Base-by-base conservation (phyloP, 1,140 invertebrate species). In the Drosophila paulistorum region DNA sequence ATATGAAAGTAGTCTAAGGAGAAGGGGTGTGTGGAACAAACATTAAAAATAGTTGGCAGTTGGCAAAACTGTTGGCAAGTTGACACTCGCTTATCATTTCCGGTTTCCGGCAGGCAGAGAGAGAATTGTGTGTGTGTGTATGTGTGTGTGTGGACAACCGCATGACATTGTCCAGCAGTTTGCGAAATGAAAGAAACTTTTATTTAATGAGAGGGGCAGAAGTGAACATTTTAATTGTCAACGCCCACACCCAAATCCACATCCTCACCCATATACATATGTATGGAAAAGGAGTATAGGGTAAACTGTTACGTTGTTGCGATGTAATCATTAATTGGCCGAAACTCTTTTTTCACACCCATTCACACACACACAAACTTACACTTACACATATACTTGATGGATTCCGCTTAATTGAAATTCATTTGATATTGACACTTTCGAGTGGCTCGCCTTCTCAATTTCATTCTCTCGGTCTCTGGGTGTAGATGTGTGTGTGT, bases 401-500 rank as follows among this genome's bases (percentile, higher is more conserved):
- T 74, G 79, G 77, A 81, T 82, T 82, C 68, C 74, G 65, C 80
- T 82, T 82, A 82, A 83, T 83, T 83, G 80, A 76, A 79, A 79
- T 83, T 79, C 80, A 83, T 83, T 83, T 84, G 81, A 83, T 84
- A 83, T 83, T 83, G 81, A 84, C 81, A 83, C 81, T 83, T 79
- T 77, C 72, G 66, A 83, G 81, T 73, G 65, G 63, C 42, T 55
- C 41, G 37, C 14, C 30, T 51, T 51, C 17, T 51, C 45, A 48
- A 48, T 20, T 48, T 14, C 10, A 30, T 58, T 61, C 42, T 60
- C 58, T 55, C 39, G 37, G 39, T 51, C 41, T 37, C 10, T 48
- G n/a, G 39, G 11, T 33, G 11, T 23, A 3, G 0, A 17, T 17
- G 1, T 67, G 11, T 35, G 13, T 17, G 1, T 54, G 9, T 65